Percentiles rank a stretch among this genome's conserved stretches.
phyloP scores from a whole-genome alignment of 2,113 vertebrate genomes.

The human region DNA sequence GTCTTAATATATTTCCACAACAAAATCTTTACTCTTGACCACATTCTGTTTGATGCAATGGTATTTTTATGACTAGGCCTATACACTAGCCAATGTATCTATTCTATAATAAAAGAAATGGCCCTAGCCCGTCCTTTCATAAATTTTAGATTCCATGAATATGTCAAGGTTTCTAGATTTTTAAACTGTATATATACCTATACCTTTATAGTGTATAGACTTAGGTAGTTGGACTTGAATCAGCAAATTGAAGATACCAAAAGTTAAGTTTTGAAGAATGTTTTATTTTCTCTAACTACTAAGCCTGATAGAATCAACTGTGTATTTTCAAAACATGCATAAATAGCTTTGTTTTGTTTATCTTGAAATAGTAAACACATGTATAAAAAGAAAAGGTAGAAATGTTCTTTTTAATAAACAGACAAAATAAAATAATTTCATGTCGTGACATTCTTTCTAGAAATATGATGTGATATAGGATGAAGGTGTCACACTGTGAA shows the following conservation, averaged over 20 bases:
- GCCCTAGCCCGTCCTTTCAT: neutral
- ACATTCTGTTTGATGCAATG: neutral
- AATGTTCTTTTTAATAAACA: slow-evolving; percentile 22
- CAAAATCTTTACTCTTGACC: neutral
- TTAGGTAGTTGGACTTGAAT: neutral
- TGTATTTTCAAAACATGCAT: neutral
- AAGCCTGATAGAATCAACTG: neutral
- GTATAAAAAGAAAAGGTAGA: slow-evolving; percentile 27
- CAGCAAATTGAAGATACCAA: neutral
- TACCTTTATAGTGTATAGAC: neutral
- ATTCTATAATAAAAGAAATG: neutral
- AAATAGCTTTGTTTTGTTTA: neutral
- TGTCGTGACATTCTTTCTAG: neutral
- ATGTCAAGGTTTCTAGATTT: neutral
- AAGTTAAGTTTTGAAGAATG: slow-evolving; percentile 7
- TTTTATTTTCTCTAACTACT: neutral
- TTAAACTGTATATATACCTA: neutral
- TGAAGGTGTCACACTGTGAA: slow-evolving; percentile 44
- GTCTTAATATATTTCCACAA: slow-evolving; percentile 31
- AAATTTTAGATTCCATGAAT: neutral
- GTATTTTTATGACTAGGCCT: neutral
- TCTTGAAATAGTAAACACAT: slow-evolving; percentile 1
- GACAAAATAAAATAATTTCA: slow-evolving; percentile 22
- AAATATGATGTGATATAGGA: neutral
- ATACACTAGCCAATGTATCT: neutral